A percentile compares a stretch with the other conserved stretches of the same genome.
phyloP scores from a whole-genome alignment of 2,797 vertebrate genomes.

The Eulemur mongoz region DNA sequence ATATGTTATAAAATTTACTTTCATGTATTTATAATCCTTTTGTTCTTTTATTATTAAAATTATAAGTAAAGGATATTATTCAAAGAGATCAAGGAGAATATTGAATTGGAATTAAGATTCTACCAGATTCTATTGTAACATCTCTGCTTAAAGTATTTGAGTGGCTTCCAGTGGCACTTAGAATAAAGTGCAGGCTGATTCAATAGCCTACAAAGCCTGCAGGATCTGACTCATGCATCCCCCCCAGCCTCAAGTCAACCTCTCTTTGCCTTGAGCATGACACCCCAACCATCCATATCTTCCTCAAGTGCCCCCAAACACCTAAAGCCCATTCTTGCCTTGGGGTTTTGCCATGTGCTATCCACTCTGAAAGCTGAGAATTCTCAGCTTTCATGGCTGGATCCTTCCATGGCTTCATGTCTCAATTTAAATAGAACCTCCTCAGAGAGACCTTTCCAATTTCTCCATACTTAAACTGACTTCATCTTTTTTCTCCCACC shows the following conservation, averaged over 20 bases:
- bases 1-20: not conserved
- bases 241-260: not conserved
- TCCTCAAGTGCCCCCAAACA: not conserved
- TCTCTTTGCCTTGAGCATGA: not conserved
- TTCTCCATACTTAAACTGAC: not conserved
- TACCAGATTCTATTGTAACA: not conserved
- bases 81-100: not conserved
- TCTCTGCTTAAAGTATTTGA: not conserved
- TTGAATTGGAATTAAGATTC: constrained; percentile 25
- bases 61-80: not conserved
- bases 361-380: not conserved
- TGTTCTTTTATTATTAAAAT: not conserved
- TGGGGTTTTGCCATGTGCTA: not conserved
- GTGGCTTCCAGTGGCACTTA: not conserved
- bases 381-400: not conserved
- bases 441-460: not conserved
- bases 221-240: not conserved
- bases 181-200: not conserved
- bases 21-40: not conserved
- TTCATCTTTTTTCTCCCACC: not conserved
- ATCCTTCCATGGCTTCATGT: not conserved
- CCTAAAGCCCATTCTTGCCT: not conserved
- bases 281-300: not conserved
- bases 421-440: not conserved
- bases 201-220: not conserved